Percentiles rank a stretch among this genome's conserved stretches.
Conservation (phyloP, 2,888 invertebrate species). For the Belgica antarctica region DNA sequence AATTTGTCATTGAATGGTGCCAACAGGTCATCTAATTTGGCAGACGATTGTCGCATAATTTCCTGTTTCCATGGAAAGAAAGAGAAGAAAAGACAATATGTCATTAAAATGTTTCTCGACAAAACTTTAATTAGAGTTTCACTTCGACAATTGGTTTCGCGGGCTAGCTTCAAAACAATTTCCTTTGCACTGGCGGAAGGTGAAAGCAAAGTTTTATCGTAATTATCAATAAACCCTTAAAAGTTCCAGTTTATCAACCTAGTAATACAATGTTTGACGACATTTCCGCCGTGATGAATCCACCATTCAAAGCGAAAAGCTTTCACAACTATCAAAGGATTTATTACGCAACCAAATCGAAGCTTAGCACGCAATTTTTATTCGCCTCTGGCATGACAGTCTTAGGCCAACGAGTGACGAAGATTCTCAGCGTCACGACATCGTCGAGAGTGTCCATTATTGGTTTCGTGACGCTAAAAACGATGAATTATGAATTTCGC, state of each 20-base stretch:
- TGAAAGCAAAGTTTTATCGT: too few relatives aligned
- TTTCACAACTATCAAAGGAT: too few relatives aligned
- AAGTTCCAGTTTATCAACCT: too few relatives aligned
- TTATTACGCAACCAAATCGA: too few relatives aligned
- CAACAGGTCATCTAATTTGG: conserved; percentile 61
- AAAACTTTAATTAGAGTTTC: conserved; percentile 5
- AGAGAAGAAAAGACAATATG: conserved; percentile 10
- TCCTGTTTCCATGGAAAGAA: conserved; percentile 49
- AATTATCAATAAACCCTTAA: too few relatives aligned
- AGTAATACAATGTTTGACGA: too few relatives aligned
- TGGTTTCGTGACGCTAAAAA: conserved; percentile 8
- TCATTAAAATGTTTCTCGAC: conserved; percentile 3
- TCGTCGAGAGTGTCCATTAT: not conserved
- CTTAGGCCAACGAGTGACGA: not conserved
- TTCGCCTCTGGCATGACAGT: not conserved
- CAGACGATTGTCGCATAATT: conserved; percentile 60
- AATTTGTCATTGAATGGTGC: conserved; percentile 52
- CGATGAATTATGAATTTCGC: conserved; percentile 9
- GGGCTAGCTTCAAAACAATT: too few relatives aligned
- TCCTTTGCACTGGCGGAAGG: too few relatives aligned
- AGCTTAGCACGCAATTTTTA: not conserved
- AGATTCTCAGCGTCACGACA: not conserved
- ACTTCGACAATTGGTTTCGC: not conserved
- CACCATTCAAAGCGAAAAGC: too few relatives aligned
- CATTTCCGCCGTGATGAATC: too few relatives aligned